phyloP scores from a whole-genome alignment of 2,888 invertebrate genomes.

The Polyommatus icarus region DNA sequence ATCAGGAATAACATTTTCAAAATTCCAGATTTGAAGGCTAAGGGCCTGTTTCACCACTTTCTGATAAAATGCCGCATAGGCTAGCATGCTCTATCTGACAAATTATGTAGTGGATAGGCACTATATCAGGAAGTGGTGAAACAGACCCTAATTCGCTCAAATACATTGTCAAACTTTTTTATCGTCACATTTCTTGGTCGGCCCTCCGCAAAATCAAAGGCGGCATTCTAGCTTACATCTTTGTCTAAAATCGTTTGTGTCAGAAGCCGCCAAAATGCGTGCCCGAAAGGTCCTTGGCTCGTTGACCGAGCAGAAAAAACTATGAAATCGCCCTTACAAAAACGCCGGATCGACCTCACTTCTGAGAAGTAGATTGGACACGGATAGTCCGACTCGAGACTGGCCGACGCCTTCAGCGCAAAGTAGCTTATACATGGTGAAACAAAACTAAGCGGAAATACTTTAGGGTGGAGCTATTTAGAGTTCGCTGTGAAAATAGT shows the following conservation, averaged over 20 bases:
- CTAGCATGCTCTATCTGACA: no score
- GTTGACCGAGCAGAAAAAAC: constrained; percentile 5
- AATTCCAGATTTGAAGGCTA: no score
- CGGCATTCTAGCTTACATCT: neutral
- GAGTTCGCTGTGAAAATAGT: no score
- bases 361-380: constrained; percentile 19
- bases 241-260: neutral
- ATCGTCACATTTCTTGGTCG: neutral
- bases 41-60: no score
- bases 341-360: neutral
- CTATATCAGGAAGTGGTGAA: no score
- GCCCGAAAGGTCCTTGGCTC: neutral
- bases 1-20: no score
- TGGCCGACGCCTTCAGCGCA: neutral
- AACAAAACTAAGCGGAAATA: neutral
- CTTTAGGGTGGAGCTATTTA: no score
- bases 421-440: neutral
- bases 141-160: no score
- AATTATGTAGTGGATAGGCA: no score
- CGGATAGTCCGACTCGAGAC: constrained; percentile 5
- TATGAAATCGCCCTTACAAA: neutral
- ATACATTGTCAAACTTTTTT: neutral
- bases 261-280: neutral
- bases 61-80: no score
- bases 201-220: neutral